Percentiles rank a stretch among this genome's conserved stretches.
phyloP scores from a whole-genome alignment of 2,113 vertebrate species.

The Megaceryle maxima region DNA sequence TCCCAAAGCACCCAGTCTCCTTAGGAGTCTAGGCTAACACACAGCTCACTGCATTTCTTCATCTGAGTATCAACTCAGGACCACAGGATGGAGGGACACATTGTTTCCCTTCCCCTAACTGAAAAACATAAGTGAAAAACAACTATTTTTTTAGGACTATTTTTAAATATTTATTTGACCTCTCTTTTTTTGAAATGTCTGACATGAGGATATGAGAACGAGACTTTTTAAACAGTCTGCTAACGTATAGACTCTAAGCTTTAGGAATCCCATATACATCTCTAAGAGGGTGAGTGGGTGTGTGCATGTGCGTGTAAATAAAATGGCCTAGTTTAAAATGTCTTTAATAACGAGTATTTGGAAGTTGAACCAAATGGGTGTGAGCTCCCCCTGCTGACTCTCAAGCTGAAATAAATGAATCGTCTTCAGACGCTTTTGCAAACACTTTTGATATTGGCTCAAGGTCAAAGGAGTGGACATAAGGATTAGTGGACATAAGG shows the following conservation, averaged over 20 bases:
- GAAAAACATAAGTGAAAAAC: background rate
- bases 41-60: background rate
- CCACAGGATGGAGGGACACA: background rate
- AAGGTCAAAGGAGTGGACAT: constrained; percentile 50
- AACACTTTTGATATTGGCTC: constrained; percentile 42
- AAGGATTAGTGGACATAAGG: background rate
- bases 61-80: background rate
- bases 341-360: background rate
- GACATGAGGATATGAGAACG: background rate
- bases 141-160: background rate
- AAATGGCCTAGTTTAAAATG: constrained; percentile 47
- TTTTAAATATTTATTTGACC: background rate
- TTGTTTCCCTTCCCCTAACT: background rate
- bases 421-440: background rate
- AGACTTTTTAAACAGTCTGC: background rate
- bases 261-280: background rate
- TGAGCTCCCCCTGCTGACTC: constrained; percentile 57
- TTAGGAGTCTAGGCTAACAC: background rate
- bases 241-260: background rate
- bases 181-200: background rate
- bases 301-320: background rate
- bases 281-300: background rate
- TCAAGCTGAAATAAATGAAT: background rate
- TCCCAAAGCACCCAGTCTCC: background rate
- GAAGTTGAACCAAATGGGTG: background rate